Percentiles rank a stretch among this genome's conserved stretches.
Evolutionary conservation across 2,113 vertebrate genomes (phyloP).

Genomic region (Physeter macrocephalus): DNA sequence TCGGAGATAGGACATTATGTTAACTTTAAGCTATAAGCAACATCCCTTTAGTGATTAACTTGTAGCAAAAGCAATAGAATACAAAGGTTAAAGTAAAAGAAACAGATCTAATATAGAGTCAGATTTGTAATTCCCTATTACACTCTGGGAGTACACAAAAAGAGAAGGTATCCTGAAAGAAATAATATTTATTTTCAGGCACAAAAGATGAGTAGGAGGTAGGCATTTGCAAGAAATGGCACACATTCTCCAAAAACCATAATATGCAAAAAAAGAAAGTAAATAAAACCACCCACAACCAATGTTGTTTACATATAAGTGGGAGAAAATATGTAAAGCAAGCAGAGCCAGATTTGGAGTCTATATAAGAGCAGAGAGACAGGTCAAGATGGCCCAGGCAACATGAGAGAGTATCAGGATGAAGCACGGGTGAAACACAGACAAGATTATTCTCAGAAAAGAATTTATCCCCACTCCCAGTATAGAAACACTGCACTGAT

Average conservation of each 20-base stretch:
- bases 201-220: conserved; percentile 14
- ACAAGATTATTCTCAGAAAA: background rate
- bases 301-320: background rate
- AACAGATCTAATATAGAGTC: too few species aligned
- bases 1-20: too few species aligned
- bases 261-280: background rate
- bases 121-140: too few species aligned
- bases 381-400: background rate
- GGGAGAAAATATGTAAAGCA: background rate
- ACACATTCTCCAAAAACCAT: background rate
- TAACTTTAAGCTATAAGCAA: too few species aligned
- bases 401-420: background rate
- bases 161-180: background rate
- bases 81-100: too few species aligned
- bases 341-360: background rate
- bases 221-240: background rate
- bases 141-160: background rate
- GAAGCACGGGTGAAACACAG: background rate
- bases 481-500: background rate
- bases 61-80: too few species aligned
- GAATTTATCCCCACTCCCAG: background rate
- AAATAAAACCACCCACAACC: background rate
- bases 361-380: background rate
- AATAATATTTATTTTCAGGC: background rate
- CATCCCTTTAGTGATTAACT: too few species aligned